A percentile compares a stretch with the other conserved stretches of the same genome.
phyloP scores from a whole-genome alignment of 2,113 vertebrate species.

The Chionis minor region DNA sequence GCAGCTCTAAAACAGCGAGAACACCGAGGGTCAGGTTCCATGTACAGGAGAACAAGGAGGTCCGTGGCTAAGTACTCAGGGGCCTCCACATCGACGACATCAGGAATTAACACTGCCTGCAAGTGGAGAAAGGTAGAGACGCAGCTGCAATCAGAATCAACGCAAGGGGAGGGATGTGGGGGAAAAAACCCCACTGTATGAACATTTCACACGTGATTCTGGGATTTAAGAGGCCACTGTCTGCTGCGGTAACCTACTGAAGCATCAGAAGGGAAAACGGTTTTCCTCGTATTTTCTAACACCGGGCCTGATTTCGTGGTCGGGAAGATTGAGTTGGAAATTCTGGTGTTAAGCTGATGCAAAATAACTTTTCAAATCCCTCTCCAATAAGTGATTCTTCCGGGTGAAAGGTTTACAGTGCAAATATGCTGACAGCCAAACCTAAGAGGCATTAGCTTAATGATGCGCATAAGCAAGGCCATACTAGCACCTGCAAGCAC shows the following conservation, averaged over 20 bases:
- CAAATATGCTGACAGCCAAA: not conserved
- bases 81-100: slow-evolving; percentile 81
- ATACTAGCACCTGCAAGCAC: not conserved
- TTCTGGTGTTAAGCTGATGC: not conserved
- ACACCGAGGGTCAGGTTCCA: slow-evolving; percentile 43
- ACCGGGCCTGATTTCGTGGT: not conserved
- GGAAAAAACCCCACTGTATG: accelerated
- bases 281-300: not conserved
- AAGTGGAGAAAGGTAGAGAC: not conserved
- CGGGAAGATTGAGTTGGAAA: not conserved
- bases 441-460: not conserved
- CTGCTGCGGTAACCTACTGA: not conserved
- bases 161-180: not conserved
- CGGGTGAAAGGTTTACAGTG: accelerated
- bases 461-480: accelerated
- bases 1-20: slow-evolving; percentile 58
- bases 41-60: slow-evolving; percentile 76
- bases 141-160: accelerated
- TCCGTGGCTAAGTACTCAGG: slow-evolving; percentile 82
- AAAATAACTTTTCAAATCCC: not conserved
- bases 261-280: not conserved
- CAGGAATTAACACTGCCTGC: slow-evolving; percentile 80
- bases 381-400: not conserved
- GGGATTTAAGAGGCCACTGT: not conserved
- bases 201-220: not conserved